Evolutionary conservation across 2,113 vertebrate species (phyloP).

Genomic region (Arothron firmamentum): DNA sequence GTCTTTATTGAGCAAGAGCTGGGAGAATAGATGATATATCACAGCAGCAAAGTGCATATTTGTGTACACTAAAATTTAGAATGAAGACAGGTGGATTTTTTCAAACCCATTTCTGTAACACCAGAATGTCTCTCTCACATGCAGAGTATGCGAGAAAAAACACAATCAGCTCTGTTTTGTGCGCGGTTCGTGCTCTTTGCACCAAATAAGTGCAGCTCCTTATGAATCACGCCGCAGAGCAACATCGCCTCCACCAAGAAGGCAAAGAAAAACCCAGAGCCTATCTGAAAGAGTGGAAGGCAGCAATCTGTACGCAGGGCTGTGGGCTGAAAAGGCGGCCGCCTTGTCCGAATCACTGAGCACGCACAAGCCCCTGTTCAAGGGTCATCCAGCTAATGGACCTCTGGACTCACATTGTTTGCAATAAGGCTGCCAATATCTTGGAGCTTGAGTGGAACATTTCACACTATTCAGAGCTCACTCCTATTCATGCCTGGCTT

Average conservation of each 20-base stretch:
- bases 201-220: conserved; percentile 67
- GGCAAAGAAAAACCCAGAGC: conserved; percentile 50
- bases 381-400: conserved; percentile 63
- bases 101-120: background rate
- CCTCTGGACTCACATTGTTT: conserved; percentile 42
- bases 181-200: conserved; percentile 67
- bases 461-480: background rate
- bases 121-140: background rate
- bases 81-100: background rate
- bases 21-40: conserved; percentile 2
- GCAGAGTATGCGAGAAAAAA: conserved; percentile 48
- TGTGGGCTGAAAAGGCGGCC: conserved; percentile 45
- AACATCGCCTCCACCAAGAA: conserved; percentile 40
- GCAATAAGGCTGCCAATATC: conserved; percentile 35
- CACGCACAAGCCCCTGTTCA: conserved; percentile 51
- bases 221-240: conserved; percentile 64
- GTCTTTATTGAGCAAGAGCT: background rate
- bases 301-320: conserved; percentile 63
- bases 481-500: no score
- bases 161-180: conserved; percentile 62
- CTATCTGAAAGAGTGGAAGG: conserved; percentile 58
- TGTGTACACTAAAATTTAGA: background rate
- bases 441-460: conserved; percentile 10
- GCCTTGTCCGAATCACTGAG: conserved; percentile 57
- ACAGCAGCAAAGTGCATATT: conserved; percentile 4